Conservation (phyloP, 2,888 invertebrate species). For the Disparrhopalites patrizii region DNA sequence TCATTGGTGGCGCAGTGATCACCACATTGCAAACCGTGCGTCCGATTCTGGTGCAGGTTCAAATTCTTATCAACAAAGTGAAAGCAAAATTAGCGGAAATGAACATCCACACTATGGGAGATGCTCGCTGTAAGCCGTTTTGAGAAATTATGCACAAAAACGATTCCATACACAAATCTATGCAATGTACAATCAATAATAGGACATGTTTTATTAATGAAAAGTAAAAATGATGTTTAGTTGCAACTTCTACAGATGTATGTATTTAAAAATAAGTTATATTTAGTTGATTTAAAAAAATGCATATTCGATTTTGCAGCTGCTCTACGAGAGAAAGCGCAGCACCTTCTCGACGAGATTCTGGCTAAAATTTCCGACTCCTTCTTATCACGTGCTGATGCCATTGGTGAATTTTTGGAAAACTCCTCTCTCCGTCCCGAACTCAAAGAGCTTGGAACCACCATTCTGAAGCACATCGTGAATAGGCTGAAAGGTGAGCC, state of each 20-base stretch:
- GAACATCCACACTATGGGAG: too few relatives aligned
- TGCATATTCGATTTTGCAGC: too few relatives aligned
- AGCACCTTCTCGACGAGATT: background rate
- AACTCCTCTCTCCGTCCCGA: background rate
- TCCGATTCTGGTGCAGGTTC: constrained; percentile 1
- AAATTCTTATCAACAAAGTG: background rate
- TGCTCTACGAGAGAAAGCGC: background rate
- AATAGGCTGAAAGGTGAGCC: constrained; percentile 13
- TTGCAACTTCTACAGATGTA: too few relatives aligned
- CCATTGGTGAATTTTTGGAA: constrained; percentile 5
- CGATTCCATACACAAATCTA: too few relatives aligned
- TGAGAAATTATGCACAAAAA: too few relatives aligned
- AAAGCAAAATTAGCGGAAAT: too few relatives aligned
- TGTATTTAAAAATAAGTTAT: too few relatives aligned
- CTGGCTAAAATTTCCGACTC: constrained; percentile 3
- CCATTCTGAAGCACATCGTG: background rate
- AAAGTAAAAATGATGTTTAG: too few relatives aligned
- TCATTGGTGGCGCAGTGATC: background rate
- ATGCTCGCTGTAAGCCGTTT: too few relatives aligned
- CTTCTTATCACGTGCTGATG: constrained; percentile 1
- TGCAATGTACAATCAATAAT: background rate
- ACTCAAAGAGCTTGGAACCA: constrained; percentile 11
- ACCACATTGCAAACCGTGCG: background rate
- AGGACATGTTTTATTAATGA: background rate
- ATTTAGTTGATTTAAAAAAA: too few relatives aligned